A percentile compares a stretch with the other conserved stretches of the same genome.
Evolutionary conservation across 2,888 invertebrate species (phyloP).

Genomic region (Blomia tropicalis): DNA sequence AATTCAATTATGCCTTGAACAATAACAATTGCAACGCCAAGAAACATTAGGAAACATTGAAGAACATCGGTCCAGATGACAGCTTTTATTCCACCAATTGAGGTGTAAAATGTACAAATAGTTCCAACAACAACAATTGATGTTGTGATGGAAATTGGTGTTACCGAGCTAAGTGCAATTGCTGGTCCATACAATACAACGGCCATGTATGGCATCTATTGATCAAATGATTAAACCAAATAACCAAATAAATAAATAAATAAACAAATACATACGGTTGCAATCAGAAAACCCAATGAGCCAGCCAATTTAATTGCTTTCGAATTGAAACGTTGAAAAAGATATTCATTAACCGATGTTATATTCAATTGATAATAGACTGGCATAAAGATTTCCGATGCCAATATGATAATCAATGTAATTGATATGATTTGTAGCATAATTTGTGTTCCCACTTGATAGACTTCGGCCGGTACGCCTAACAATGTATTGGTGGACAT

Average conservation of each 20-base stretch:
- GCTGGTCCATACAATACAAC: constrained; percentile 86
- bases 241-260: too few relatives aligned
- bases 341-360: constrained; percentile 22
- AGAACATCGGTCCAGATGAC: constrained; percentile 24
- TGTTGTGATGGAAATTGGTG: constrained; percentile 66
- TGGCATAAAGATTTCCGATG: constrained; percentile 23
- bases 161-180: constrained; percentile 48
- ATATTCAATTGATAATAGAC: constrained; percentile 19
- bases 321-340: constrained; percentile 20
- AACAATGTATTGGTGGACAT: constrained; percentile 77
- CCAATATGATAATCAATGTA: constrained; percentile 27
- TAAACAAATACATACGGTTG: too few relatives aligned
- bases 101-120: constrained; percentile 67
- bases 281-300: constrained; percentile 21
- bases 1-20: constrained; percentile 18
- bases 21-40: constrained; percentile 21
- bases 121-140: constrained; percentile 51
- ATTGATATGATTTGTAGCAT: constrained; percentile 28
- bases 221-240: neutral
- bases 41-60: constrained; percentile 23
- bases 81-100: constrained; percentile 39
- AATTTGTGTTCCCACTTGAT: constrained; percentile 42
- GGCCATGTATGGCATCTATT: constrained; percentile 58
- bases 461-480: constrained; percentile 84
- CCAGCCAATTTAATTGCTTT: constrained; percentile 19